phyloP scores from a whole-genome alignment of 1,140 invertebrate genomes.

The Diabrotica virgifera region DNA sequence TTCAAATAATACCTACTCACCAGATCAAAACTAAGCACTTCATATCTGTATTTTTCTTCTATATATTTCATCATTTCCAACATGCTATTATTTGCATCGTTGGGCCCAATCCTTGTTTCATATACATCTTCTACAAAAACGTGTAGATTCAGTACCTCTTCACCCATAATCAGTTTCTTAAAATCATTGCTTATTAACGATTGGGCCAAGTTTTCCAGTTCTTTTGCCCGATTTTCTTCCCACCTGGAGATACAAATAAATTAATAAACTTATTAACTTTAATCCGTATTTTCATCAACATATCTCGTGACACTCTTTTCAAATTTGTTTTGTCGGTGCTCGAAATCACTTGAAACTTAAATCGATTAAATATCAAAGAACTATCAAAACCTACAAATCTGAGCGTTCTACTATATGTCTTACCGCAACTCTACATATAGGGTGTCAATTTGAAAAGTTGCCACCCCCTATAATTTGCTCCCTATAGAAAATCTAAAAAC shows the following conservation, averaged over 20 bases:
- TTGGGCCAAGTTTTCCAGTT: conserved; percentile 50
- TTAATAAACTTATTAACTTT: neutral
- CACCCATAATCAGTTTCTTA: conserved; percentile 53
- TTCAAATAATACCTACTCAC: conserved; percentile 1
- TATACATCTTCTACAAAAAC: conserved; percentile 65
- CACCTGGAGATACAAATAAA: conserved; percentile 35
- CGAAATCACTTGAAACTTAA: too few species aligned
- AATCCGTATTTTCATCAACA: too few species aligned
- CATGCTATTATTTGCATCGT: conserved; percentile 53
- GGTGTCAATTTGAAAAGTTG: too few species aligned
- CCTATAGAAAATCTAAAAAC: too few species aligned
- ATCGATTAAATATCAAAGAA: too few species aligned
- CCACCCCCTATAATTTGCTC: too few species aligned
- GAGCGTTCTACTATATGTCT: too few species aligned
- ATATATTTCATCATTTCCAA: conserved; percentile 60
- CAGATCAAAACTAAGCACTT: conserved; percentile 29
- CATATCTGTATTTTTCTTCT: conserved; percentile 57
- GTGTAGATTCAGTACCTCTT: conserved; percentile 55
- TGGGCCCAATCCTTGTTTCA: conserved; percentile 58
- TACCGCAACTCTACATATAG: too few species aligned
- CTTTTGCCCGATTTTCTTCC: conserved; percentile 48
- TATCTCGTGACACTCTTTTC: too few species aligned
- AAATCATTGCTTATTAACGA: conserved; percentile 51
- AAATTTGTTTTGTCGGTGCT: too few species aligned
- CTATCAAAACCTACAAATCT: too few species aligned